These are phyloP conservation scores for Vesta saturnalis DNA, from an alignment of 2,888 invertebrate species.

Conservation along the genomic window DNA sequence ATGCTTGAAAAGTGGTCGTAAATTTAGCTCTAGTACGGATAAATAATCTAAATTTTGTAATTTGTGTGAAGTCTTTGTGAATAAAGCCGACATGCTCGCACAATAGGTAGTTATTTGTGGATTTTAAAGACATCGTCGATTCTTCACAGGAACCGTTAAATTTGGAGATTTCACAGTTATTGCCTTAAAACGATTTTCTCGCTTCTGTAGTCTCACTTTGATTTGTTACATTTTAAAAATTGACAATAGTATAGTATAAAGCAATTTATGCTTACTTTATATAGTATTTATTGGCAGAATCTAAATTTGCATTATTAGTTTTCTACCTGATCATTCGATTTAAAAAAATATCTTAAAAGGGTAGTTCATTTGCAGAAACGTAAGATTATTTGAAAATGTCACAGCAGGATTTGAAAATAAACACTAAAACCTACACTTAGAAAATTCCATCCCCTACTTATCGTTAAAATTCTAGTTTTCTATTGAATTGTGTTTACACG, in stretches of 20 bases:
- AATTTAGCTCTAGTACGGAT: background rate
- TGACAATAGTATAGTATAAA: background rate
- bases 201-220: background rate
- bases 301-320: background rate
- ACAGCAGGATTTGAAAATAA: conserved; percentile 16
- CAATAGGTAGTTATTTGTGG: conserved; percentile 7
- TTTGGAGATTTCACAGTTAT: conserved; percentile 7
- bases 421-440: background rate
- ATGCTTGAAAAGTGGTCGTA: background rate
- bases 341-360: background rate
- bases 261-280: too few species aligned
- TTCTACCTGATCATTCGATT: background rate
- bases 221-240: background rate
- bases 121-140: conserved; percentile 2
- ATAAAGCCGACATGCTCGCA: background rate
- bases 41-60: conserved; percentile 1
- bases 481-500: conserved; percentile 21
- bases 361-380: background rate
- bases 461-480: conserved; percentile 21
- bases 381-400: conserved; percentile 15
- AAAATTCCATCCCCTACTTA: conserved; percentile 18
- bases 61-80: conserved; percentile 1
- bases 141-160: conserved; percentile 7
- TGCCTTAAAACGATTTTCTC: conserved; percentile 3
- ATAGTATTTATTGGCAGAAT: background rate